These are phyloP conservation scores for Phymastichus coffea DNA, from an alignment of 1,140 invertebrate species.

Conservation along the genomic window DNA sequence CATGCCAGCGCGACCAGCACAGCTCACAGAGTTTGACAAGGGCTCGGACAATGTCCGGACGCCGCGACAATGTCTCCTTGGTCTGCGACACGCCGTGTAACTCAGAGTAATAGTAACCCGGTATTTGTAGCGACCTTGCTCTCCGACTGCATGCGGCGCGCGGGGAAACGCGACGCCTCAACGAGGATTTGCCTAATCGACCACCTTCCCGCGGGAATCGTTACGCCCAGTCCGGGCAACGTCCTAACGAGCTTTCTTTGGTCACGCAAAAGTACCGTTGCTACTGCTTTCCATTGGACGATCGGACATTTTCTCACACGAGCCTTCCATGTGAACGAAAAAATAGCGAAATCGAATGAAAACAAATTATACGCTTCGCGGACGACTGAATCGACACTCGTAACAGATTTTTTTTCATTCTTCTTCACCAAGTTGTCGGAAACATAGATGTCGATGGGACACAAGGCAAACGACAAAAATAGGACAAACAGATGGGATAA, in stretches of 20 bases:
- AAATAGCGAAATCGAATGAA: no score
- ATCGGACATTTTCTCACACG: no score
- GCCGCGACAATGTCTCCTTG: slow-evolving; percentile 28
- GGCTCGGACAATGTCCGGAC: slow-evolving; percentile 42
- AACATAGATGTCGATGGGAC: no score
- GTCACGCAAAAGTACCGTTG: no score
- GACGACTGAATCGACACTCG: no score
- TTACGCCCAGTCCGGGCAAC: background rate
- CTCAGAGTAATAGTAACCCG: no score
- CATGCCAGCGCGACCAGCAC: slow-evolving; percentile 44
- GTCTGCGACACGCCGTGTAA: no score
- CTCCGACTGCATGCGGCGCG: background rate
- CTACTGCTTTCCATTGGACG: no score
- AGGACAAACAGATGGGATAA: no score
- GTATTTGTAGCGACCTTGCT: background rate
- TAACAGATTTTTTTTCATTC: background rate
- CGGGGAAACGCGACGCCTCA: background rate
- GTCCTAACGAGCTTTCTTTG: slow-evolving; percentile 16
- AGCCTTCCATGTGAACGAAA: no score
- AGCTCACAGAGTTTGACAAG: slow-evolving; percentile 39
- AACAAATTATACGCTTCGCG: no score
- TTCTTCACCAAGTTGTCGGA: background rate
- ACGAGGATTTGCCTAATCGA: background rate
- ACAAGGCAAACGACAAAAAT: no score
- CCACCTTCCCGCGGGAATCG: background rate